Percentiles rank a stretch among this genome's conserved stretches.
These are phyloP conservation scores for Tribolium madens DNA, from an alignment of 1,140 invertebrate species.

Conservation along the genomic window DNA sequence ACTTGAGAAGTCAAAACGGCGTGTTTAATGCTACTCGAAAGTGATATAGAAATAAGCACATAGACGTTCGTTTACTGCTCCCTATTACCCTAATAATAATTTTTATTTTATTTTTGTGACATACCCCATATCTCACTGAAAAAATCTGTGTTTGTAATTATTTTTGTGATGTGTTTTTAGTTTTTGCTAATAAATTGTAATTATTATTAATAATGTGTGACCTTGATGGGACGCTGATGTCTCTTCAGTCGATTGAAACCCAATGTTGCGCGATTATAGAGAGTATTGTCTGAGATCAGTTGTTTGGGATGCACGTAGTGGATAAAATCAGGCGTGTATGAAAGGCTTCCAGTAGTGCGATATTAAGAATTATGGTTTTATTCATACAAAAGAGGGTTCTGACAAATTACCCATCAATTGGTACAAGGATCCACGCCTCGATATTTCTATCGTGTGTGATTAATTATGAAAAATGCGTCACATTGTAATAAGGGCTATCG, in stretches of 20 bases:
- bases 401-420: constrained; percentile 22
- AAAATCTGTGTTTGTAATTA: too few relatives aligned
- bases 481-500: constrained; percentile 13
- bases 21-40: constrained; percentile 43
- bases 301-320: constrained; percentile 50
- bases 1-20: constrained; percentile 46
- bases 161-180: too few relatives aligned
- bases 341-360: constrained; percentile 43
- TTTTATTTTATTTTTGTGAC: too few relatives aligned
- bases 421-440: too few relatives aligned
- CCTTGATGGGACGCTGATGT: constrained; percentile 4
- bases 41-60: constrained; percentile 40
- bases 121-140: too few relatives aligned
- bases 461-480: background rate
- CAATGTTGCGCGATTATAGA: constrained; percentile 32
- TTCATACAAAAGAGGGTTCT: constrained; percentile 20
- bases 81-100: background rate
- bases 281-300: constrained; percentile 37
- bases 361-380: constrained; percentile 45
- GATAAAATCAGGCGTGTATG: constrained; percentile 52
- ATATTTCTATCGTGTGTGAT: background rate
- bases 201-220: background rate
- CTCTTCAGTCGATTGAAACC: background rate
- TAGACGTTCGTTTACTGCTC: constrained; percentile 4
- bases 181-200: too few relatives aligned